These are phyloP conservation scores for Pangasius larnaudii DNA, from an alignment of 2,797 vertebrate genomes.

Conservation along the genomic window DNA sequence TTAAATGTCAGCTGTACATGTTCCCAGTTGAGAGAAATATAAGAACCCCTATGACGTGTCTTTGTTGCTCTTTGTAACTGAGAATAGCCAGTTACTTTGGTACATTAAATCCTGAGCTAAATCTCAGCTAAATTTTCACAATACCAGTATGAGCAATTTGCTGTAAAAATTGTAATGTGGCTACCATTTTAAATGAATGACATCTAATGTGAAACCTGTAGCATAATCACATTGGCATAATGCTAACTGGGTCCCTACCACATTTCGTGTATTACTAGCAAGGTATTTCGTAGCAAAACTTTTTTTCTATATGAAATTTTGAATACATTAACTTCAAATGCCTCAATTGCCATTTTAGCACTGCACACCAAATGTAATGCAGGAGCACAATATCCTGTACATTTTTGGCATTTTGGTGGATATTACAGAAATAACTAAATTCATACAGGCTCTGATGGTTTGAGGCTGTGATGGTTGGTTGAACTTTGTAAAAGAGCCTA, in stretches of 20 bases:
- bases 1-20: neutral
- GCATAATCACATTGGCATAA: neutral
- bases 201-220: neutral
- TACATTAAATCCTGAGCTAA: neutral
- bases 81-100: neutral
- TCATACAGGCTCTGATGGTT: neutral
- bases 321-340: neutral
- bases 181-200: neutral
- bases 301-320: neutral
- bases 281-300: neutral
- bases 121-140: neutral
- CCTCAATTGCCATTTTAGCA: no score
- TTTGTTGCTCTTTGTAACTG: conserved; percentile 23
- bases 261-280: neutral
- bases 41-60: neutral
- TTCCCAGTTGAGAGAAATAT: neutral
- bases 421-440: neutral
- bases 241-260: neutral
- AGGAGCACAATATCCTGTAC: neutral
- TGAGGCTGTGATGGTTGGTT: neutral
- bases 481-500: neutral
- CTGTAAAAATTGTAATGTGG: neutral
- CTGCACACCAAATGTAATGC: neutral
- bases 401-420: neutral
- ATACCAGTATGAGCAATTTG: neutral